These are phyloP conservation scores for Theocolax elegans DNA, from an alignment of 1,140 invertebrate species.

Conservation along the genomic window DNA sequence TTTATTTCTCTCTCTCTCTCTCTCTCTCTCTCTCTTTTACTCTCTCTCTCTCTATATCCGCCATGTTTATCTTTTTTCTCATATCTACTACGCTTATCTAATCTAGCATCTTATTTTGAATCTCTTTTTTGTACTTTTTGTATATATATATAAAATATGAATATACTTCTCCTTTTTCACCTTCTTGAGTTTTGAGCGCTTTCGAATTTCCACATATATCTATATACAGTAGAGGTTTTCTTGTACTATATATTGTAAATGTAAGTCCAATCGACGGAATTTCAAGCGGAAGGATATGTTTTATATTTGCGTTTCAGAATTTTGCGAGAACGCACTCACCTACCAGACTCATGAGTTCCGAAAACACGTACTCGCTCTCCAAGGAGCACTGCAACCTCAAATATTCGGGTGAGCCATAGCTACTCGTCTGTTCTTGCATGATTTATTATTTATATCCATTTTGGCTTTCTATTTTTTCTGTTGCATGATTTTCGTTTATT, in stretches of 20 bases:
- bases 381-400: constrained; percentile 65
- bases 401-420: constrained; percentile 59
- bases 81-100: neutral
- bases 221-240: too few species aligned
- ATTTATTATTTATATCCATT: too few species aligned
- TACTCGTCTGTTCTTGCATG: constrained; percentile 15
- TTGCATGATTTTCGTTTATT: too few species aligned
- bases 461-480: too few species aligned
- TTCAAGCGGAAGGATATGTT: constrained; percentile 23
- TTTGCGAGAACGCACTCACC: constrained; percentile 66
- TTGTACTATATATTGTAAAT: too few species aligned
- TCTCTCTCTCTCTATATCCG: neutral
- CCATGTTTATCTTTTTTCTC: neutral
- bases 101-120: too few species aligned
- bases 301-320: constrained; percentile 59
- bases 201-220: constrained; percentile 1
- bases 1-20: constrained; percentile 13
- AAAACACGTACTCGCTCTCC: constrained; percentile 65
- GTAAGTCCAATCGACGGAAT: too few species aligned
- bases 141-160: neutral
- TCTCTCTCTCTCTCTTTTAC: neutral
- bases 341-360: constrained; percentile 66
- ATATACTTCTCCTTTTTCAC: neutral
- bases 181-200: neutral
- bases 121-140: too few species aligned